Conservation (phyloP, 1,140 invertebrate species). For the Hycleus phaleratus region DNA sequence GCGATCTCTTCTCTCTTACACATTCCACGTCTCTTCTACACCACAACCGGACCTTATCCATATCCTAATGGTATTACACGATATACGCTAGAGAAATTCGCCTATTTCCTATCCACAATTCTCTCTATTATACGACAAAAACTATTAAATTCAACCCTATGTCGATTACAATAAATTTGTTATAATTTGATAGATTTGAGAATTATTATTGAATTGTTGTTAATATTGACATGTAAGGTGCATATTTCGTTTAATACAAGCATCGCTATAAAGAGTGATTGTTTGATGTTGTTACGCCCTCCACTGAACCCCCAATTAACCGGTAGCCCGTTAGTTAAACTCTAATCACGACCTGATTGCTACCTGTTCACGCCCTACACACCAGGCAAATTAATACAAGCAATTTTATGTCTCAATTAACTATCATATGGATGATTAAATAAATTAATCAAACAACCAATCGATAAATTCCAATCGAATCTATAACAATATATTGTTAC, state of each 20-base stretch:
- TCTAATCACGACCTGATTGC: slow-evolving; percentile 34
- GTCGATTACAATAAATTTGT: no score
- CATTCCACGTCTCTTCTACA: not conserved
- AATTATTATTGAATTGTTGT: no score
- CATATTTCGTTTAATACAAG: not conserved
- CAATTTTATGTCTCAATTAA: slow-evolving; percentile 24
- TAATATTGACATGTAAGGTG: no score
- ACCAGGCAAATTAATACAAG: slow-evolving; percentile 19
- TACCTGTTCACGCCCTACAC: slow-evolving; percentile 28
- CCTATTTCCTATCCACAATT: no score
- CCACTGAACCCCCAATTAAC: slow-evolving; percentile 33
- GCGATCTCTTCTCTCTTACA: slow-evolving; percentile 11
- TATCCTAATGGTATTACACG: no score
- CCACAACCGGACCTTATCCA: no score
- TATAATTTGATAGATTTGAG: no score
- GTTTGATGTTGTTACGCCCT: slow-evolving; percentile 35
- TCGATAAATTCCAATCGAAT: slow-evolving; percentile 6
- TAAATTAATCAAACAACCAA: not conserved
- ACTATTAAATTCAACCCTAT: no score
- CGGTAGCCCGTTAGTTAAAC: slow-evolving; percentile 31
- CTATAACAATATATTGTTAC: not conserved
- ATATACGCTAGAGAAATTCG: no score
- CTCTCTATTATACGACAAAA: no score
- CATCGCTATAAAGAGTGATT: slow-evolving; percentile 11
- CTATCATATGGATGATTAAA: not conserved